These are phyloP conservation scores for Linepithema humile DNA, from an alignment of 1,140 invertebrate species.

Conservation along the genomic window DNA sequence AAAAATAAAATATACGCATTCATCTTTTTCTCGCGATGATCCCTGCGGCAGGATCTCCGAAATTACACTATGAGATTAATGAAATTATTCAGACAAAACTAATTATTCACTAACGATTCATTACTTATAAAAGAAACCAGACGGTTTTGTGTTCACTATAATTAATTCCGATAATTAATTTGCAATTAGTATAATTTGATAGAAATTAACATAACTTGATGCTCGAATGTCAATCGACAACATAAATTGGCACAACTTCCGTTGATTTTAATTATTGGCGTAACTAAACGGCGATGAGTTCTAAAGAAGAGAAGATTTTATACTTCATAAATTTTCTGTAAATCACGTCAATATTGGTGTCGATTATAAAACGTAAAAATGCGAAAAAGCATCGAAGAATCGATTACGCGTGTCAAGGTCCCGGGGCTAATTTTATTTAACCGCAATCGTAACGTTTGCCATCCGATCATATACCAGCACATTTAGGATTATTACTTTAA, in stretches of 20 bases:
- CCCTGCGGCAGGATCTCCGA: neutral
- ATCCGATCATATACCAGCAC: neutral
- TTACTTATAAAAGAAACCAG: neutral
- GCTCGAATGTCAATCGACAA: neutral
- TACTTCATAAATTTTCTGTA: constrained; percentile 16
- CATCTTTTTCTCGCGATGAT: neutral
- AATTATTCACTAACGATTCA: neutral
- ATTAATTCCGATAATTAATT: neutral
- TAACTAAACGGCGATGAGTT: neutral
- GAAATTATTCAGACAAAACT: neutral
- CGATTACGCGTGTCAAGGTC: neutral
- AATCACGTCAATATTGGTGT: neutral
- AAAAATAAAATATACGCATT: neutral
- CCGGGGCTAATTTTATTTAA: constrained; percentile 30
- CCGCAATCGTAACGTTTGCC: constrained; percentile 21
- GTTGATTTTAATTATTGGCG: neutral
- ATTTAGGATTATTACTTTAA: constrained; percentile 44
- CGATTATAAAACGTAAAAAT: constrained; percentile 6
- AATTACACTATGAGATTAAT: constrained; percentile 18
- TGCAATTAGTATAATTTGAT: neutral
- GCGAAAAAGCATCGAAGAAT: neutral
- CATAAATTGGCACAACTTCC: neutral
- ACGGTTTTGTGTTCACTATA: too few relatives aligned
- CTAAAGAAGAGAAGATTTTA: neutral
- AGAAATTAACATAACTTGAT: neutral